Percentiles rank a stretch among this genome's conserved stretches.
These are phyloP conservation scores for Rhinoraja longicauda DNA, from an alignment of 2,797 vertebrate genomes.

Conservation along the genomic window DNA sequence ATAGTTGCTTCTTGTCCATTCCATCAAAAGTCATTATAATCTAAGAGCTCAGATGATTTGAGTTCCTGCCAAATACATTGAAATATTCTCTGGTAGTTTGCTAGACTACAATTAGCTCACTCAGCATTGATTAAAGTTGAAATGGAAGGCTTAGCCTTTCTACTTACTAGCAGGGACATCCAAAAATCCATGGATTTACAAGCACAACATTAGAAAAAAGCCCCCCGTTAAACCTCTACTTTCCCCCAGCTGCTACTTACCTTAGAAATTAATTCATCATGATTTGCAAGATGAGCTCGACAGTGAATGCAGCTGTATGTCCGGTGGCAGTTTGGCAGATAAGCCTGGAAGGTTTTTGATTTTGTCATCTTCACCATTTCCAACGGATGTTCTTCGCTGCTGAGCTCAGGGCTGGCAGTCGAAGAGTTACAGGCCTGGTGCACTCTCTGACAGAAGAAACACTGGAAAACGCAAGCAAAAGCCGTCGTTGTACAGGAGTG, in stretches of 20 bases:
- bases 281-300: slow-evolving; percentile 95
- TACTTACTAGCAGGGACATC: not conserved
- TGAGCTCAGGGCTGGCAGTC: slow-evolving; percentile 78
- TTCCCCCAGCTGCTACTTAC: slow-evolving; percentile 50
- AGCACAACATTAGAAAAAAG: not conserved
- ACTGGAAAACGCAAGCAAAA: slow-evolving; percentile 91
- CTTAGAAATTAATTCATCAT: slow-evolving; percentile 98
- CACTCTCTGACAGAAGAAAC: slow-evolving; percentile 91
- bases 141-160: not conserved
- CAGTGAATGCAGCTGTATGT: slow-evolving; percentile 98
- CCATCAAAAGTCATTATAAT: not conserved
- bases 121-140: not conserved
- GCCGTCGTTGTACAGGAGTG: slow-evolving; percentile 87
- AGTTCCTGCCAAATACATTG: not conserved
- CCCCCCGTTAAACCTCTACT: not conserved
- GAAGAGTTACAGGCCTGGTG: slow-evolving; percentile 80
- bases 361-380: slow-evolving; percentile 99
- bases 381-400: slow-evolving; percentile 69
- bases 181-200: too few species aligned
- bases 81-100: not conserved
- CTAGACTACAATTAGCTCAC: not conserved
- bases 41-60: not conserved
- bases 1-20: not conserved
- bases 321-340: slow-evolving; percentile 87
- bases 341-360: slow-evolving; percentile 97